Evolutionary conservation across 2,888 invertebrate genomes (phyloP).

Genomic region (Andrena praecox): DNA sequence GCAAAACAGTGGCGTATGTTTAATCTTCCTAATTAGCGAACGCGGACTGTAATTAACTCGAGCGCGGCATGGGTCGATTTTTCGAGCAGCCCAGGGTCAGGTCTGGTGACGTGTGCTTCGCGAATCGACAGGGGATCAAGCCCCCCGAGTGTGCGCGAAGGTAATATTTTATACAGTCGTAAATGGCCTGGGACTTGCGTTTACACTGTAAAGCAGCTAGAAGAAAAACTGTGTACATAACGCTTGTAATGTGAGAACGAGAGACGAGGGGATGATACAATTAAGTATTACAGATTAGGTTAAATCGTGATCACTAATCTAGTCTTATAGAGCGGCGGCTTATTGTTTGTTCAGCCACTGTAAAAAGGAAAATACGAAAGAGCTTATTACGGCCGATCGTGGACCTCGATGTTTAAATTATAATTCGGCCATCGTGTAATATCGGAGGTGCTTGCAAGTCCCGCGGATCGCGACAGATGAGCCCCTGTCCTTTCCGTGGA

Average conservation of each 20-base stretch:
- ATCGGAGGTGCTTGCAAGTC: constrained; percentile 1
- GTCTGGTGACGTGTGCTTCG: not conserved
- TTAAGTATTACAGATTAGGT: constrained; percentile 4
- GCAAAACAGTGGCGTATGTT: constrained; percentile 3
- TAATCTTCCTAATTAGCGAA: constrained; percentile 34
- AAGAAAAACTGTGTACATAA: constrained; percentile 33
- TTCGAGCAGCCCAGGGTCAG: not conserved
- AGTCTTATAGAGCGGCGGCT: constrained; percentile 23
- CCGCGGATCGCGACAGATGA: constrained; percentile 67
- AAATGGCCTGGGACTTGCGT: constrained; percentile 9
- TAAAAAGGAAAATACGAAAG: constrained; percentile 8
- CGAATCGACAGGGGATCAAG: not conserved
- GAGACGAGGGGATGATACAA: not conserved
- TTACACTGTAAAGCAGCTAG: constrained; percentile 5
- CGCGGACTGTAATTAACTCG: not conserved
- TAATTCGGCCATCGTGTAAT: not conserved
- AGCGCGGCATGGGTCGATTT: constrained; percentile 16
- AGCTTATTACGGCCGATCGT: constrained; percentile 34
- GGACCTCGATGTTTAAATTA: constrained; percentile 3
- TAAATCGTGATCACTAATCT: constrained; percentile 36
- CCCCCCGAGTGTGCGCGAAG: not conserved
- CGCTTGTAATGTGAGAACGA: constrained; percentile 3
- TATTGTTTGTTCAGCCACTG: constrained; percentile 16
- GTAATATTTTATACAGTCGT: constrained; percentile 38
- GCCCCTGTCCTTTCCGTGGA: constrained; percentile 70